Evolutionary conservation across 2,797 vertebrate species (phyloP), one percentile per base, ranked within the genome.

Genomic region (Dromococcyx pavoninus): DNA sequence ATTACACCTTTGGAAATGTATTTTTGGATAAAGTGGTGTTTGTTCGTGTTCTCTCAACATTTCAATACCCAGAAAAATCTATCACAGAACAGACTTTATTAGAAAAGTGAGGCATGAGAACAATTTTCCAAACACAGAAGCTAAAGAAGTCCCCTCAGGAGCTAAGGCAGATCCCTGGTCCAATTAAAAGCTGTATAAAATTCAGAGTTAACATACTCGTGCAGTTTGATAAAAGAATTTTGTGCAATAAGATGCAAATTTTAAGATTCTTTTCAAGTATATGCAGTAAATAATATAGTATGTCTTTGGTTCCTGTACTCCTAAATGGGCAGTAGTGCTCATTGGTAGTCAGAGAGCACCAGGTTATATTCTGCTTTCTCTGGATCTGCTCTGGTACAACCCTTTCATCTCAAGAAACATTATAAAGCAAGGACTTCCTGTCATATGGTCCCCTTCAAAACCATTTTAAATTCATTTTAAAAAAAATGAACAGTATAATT

Each of bases 241-340:
- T 24, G 23, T 67, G 53, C 56, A 71, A 10, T 50, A 82, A 32
- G 21, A 30, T 66, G 44, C 67, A 80, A 56, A 22, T 81, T 76
- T 89, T 64, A 73, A 76, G 30, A 82, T 62, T 76, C 51, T 91
- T 91, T 93, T 93, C 77, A 89, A 91, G 57, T 44, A 44, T 17
- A 13, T 64, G 13, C 27, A 41, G 53, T 76, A 76, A 92, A 83
- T 74, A 91, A 92, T 83, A 89, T 50, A 74, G 48, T 43, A 80
- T 76, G 7, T 37, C 71, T 85, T 79, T 92, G 54, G 33, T 64
- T 88, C 35, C 61, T 53, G 37, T 62, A 13, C n/a, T 92, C 30
- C 66, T 85, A n/a, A 53, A 62, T 11, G 22, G 56, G 22, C 53
- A 91, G 58, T 66, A 75, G 50, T 71, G 32, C 57, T 89, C 67